Evolutionary conservation across 2,113 vertebrate genomes (phyloP).

Genomic region (Hepsetus odoe): DNA sequence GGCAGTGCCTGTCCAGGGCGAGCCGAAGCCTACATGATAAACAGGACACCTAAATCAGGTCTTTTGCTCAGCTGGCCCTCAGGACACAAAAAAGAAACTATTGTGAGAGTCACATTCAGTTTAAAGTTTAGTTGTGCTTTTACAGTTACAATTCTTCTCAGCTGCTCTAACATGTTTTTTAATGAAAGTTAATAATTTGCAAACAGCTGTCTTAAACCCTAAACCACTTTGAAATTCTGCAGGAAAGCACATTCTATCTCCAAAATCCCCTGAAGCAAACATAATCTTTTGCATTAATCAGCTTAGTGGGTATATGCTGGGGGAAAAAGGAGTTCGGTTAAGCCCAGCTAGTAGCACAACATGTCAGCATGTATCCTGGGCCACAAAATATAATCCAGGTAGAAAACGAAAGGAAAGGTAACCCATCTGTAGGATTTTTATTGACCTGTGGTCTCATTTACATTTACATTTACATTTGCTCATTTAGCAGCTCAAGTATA

Average conservation of each 20-base stretch:
- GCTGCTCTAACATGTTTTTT: not conserved
- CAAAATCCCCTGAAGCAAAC: constrained; percentile 7
- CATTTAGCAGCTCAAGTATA: not conserved
- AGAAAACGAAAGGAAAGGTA: not conserved
- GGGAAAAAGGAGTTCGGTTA: not conserved
- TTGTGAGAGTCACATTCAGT: not conserved
- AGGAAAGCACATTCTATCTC: not conserved
- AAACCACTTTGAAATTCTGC: not conserved
- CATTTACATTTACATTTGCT: not conserved
- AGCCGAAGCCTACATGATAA: not conserved
- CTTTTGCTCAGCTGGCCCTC: not conserved
- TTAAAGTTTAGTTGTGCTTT: not conserved
- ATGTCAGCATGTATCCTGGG: not conserved
- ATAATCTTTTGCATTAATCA: not conserved
- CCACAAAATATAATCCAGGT: not conserved
- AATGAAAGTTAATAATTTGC: not conserved
- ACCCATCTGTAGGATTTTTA: not conserved
- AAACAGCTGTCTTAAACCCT: not conserved
- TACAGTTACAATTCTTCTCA: not conserved
- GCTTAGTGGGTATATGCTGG: not conserved
- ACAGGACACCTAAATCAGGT: not conserved
- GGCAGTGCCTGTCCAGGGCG: not conserved
- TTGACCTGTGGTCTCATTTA: not conserved
- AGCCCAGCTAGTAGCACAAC: not conserved
- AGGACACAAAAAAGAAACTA: not conserved